Conservation (phyloP, 2,888 invertebrate genomes). For the Mythimna vitellina region DNA sequence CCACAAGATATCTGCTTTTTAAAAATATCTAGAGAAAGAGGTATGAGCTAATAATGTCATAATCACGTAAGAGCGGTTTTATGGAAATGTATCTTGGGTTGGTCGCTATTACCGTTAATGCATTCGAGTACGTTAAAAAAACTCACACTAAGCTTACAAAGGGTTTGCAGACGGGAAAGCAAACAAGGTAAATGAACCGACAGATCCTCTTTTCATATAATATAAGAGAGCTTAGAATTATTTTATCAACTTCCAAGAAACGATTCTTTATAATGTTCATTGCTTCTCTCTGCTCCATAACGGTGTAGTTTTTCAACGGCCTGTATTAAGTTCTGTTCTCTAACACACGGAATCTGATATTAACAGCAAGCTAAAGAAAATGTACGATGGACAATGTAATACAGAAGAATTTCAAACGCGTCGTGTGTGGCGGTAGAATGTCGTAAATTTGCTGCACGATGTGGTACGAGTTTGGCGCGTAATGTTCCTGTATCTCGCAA, state of each 20-base stretch:
- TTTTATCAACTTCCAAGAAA: background rate
- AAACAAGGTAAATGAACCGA: conserved; percentile 4
- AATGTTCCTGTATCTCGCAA: background rate
- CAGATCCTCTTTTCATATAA: background rate
- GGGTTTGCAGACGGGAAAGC: background rate
- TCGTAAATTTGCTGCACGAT: background rate
- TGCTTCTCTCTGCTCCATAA: background rate
- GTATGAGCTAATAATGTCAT: too few relatives aligned
- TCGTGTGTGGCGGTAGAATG: background rate
- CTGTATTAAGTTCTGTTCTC: background rate
- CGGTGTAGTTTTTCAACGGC: background rate
- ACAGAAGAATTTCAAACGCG: conserved; percentile 8
- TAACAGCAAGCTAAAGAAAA: background rate
- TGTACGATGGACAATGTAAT: background rate
- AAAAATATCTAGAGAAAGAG: too few relatives aligned
- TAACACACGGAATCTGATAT: background rate
- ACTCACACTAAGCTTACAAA: background rate
- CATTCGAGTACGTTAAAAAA: too few relatives aligned
- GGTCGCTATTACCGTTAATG: too few relatives aligned
- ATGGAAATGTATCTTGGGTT: too few relatives aligned
- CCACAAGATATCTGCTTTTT: too few relatives aligned
- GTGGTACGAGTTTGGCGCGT: too few relatives aligned
- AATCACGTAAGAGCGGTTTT: too few relatives aligned
- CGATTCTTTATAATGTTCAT: background rate
- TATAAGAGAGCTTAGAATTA: background rate